Percentiles rank a stretch among this genome's conserved stretches.
Conservation (phyloP, 1,140 invertebrate genomes). For the Lucilia sericata region DNA sequence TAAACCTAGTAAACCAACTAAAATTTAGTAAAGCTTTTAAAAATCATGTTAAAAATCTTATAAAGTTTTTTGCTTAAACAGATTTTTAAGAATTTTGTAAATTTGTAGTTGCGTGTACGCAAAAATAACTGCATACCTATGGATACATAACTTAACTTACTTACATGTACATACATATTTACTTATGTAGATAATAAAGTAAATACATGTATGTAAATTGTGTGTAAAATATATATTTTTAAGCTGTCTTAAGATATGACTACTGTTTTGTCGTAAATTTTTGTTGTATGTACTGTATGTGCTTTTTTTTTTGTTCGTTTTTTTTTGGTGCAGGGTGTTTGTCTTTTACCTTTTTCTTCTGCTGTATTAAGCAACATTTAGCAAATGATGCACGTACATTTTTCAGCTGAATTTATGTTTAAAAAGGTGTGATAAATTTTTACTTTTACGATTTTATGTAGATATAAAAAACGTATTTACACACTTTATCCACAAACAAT, state of each 20-base stretch:
- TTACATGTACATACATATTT: no score
- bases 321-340: not conserved
- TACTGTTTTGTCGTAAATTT: not conserved
- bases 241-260: not conserved
- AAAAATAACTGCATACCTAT: not conserved
- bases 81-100: no score
- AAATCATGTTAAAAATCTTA: not conserved
- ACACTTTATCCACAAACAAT: not conserved
- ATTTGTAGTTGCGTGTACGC: conserved; percentile 13
- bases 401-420: conserved; percentile 27
- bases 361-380: not conserved
- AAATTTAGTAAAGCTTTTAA: no score
- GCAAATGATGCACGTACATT: conserved; percentile 18
- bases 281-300: not conserved
- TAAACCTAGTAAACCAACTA: no score
- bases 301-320: not conserved
- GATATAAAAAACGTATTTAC: not conserved
- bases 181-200: no score
- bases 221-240: not conserved
- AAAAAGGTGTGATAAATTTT: conserved; percentile 29
- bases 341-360: no score
- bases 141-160: no score
- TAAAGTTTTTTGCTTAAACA: not conserved
- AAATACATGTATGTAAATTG: not conserved
- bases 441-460: conserved; percentile 17